These are phyloP conservation scores for Morpho deidamia DNA, from an alignment of 2,888 invertebrate genomes.

Conservation along the genomic window DNA sequence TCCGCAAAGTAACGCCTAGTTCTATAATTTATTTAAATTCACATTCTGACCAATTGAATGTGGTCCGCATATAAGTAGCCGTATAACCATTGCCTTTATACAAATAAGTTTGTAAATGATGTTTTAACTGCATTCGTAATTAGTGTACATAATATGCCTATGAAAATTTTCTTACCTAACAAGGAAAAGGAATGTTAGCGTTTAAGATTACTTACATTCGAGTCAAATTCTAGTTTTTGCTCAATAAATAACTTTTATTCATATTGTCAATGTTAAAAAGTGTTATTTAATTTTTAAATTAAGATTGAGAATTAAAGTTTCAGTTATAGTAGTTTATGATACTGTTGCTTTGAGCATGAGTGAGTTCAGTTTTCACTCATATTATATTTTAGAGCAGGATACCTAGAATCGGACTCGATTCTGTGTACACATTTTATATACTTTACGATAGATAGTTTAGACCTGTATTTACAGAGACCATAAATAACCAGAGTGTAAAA, in stretches of 20 bases:
- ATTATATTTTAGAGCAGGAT: background rate
- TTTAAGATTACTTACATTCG: conserved; percentile 59
- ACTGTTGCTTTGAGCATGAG: no score
- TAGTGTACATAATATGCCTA: conserved; percentile 12
- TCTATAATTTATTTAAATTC: no score
- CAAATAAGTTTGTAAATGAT: conserved; percentile 16
- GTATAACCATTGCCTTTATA: conserved; percentile 1
- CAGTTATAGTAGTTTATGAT: no score
- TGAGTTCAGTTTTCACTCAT: no score
- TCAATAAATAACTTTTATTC: background rate
- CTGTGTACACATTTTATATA: conserved; percentile 15
- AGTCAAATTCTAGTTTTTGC: conserved; percentile 15
- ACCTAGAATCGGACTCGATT: conserved; percentile 17
- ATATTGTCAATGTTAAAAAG: no score
- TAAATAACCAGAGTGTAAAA: conserved; percentile 51
- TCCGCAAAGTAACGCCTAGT: no score
- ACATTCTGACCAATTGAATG: background rate
- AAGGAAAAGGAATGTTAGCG: conserved; percentile 69
- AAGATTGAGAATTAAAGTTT: no score
- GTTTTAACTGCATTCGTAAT: conserved; percentile 8
- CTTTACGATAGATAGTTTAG: conserved; percentile 16
- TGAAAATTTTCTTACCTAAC: conserved; percentile 19
- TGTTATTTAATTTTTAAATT: no score
- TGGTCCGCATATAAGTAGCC: background rate
- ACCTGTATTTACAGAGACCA: conserved; percentile 59